Base-by-base conservation (phyloP, 2,113 vertebrate genomes). In the Ceyx margarethae region DNA sequence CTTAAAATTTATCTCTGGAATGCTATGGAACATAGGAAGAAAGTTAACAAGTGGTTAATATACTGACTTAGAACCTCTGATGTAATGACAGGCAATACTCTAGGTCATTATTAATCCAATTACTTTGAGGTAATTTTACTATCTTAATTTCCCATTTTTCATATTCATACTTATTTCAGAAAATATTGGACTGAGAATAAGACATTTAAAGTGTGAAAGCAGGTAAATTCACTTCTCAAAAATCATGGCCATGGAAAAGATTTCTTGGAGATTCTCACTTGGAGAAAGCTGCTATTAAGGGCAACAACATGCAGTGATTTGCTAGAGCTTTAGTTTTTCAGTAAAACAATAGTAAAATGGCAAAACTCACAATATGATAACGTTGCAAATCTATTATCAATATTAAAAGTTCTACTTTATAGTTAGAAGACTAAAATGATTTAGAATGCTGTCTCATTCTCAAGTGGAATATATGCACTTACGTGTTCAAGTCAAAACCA, bases 61-160 rank as follows among this genome's bases (percentile, higher is more conserved):
- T 21, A 96, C 91, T 93, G 31, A 53, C 20, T 67, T 80, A 82
- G 37, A 84, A 82, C 48, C 23, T 92, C 90, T 77, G 75, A 51
- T 94, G 69, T 51, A 53, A 54, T 65, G 72, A 37, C 64, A 97
- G 85, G 93, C 91, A 97, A 95, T 90, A 72, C 10, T 9, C 29
- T 71, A 51, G 83, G 66, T 94, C 88, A 86, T 46, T 64, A 57
- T 57, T 77, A 53, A 53, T 84, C 29, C 25, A 85, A 45, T 80
- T 35, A 21, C 26, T 71, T 68, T 73, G 29, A 37, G 40, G 62
- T 58, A 60, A 65, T 50, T 66, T 51, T 65, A 20, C 13, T 46
- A 20, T 64, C 22, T 42, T 85, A 14, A 48, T 58, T 48, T 22
- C 18, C 17, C 21, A 56, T 57, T n/a, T 67, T 53, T 66, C 3